Evolutionary conservation across 2,113 vertebrate genomes (phyloP), one percentile per base, ranked within the genome.

Genomic region (Microcebus murinus): DNA sequence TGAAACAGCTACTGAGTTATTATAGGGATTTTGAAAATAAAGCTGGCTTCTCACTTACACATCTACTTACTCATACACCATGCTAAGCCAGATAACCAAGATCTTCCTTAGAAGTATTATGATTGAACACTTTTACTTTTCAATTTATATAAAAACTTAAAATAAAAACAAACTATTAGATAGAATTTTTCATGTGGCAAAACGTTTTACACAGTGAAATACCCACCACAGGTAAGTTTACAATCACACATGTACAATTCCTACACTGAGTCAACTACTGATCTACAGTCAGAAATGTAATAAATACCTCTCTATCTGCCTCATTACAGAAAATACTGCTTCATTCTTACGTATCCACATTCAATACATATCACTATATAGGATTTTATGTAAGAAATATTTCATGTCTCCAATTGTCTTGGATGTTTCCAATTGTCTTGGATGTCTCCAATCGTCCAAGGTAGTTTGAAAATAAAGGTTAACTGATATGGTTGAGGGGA

Each of bases 391-490:
- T 21, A 39, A 83, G 59, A 45, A 91, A 87, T 48, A 90, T 6
- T 50, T 25, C 17, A 34, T 74, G 34, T 83, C 81, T 92, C 52
- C 50, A 77, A 27, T 4, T 14, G 11, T 77, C 52, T 48, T 48
- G 45, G 45, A 34, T 68, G 34, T 79, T 76, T 92, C 52, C 50
- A 77, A 27, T 6, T 14, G 11, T 48, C 48, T 45, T 45, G 7
- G 10, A 34, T 74, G 34, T 83, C 81, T 92, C 52, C 50, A 71
- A 27, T 6, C 17, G 8, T 10, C 48, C 48, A 48, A 70, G 45
- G 3, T 65, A 65, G 42, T 79, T 95, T 63, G 36, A 80, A 95
- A 96, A 55, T 55, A 91, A 76, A 96, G 20, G 7, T 83, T 82
- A 61, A 23, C 59, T 61, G 25, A 27, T 61, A 25, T 11, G 59